Evolutionary conservation across 2,113 vertebrate genomes (phyloP).

Genomic region (Penelope pileata): DNA sequence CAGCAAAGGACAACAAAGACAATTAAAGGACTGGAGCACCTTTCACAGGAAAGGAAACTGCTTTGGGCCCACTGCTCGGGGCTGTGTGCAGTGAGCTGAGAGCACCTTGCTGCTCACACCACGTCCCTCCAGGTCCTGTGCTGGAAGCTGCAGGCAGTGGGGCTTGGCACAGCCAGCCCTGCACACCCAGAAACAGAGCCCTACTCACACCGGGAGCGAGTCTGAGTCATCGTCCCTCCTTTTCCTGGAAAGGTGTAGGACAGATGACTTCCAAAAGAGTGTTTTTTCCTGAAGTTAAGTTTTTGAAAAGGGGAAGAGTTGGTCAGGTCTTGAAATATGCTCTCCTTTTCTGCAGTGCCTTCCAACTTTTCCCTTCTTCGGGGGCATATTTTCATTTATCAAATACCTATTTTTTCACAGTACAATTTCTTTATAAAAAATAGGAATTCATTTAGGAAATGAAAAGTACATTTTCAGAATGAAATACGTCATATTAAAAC

Average conservation of each 20-base stretch:
- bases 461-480: background rate
- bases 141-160: background rate
- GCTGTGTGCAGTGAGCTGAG: rapidly evolving
- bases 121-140: rapidly evolving
- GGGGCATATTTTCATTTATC: background rate
- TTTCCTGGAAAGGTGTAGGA: background rate
- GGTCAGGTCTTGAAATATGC: background rate
- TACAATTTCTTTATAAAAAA: background rate
- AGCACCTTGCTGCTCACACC: background rate
- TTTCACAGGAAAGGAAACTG: too few species aligned
- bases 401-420: background rate
- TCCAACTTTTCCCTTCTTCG: background rate
- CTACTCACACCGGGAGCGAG: background rate
- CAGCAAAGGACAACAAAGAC: too few species aligned
- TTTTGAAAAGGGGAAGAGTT: background rate
- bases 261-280: background rate
- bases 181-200: background rate
- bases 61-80: background rate
- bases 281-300: background rate
- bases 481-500: background rate
- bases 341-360: background rate
- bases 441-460: background rate
- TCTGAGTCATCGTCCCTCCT: background rate
- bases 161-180: background rate
- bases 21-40: too few species aligned